A percentile compares a stretch with the other conserved stretches of the same genome.
Evolutionary conservation across 1,140 invertebrate species (phyloP).

Genomic region (Zaprionus inermis): DNA sequence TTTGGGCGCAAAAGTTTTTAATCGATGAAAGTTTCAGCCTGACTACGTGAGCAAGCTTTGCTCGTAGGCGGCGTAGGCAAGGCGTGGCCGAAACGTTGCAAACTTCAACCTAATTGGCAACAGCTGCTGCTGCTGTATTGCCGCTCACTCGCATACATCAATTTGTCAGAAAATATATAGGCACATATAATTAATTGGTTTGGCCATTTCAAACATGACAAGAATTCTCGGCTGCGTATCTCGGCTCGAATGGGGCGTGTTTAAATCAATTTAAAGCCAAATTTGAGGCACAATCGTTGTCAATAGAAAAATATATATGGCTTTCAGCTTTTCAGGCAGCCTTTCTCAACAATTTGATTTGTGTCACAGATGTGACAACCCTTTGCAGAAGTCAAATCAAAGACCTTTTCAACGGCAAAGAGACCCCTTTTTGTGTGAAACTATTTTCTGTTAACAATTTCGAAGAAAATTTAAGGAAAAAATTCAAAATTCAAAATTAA

Average conservation of each 20-base stretch:
- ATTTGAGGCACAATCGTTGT: not conserved
- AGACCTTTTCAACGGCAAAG: not conserved
- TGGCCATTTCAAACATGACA: conserved; percentile 24
- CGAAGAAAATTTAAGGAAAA: not conserved
- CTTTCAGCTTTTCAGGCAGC: not conserved
- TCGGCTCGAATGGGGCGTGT: not conserved
- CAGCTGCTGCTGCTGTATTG: no score
- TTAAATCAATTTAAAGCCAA: conserved; percentile 11
- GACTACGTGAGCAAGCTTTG: conserved; percentile 62
- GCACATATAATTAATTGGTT: conserved; percentile 45
- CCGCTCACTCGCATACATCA: conserved; percentile 26
- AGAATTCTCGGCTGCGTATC: conserved; percentile 3
- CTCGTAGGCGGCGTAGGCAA: no score
- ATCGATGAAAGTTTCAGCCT: conserved; percentile 71
- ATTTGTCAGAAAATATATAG: conserved; percentile 42
- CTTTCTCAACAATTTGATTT: not conserved
- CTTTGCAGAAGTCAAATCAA: conserved; percentile 2
- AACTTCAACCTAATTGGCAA: conserved; percentile 66
- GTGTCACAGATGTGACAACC: not conserved
- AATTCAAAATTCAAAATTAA: not conserved
- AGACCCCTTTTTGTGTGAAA: not conserved
- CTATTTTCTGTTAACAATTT: not conserved
- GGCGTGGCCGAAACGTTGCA: conserved; percentile 1
- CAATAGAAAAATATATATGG: no score
- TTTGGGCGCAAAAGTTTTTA: conserved; percentile 65